phyloP scores from a whole-genome alignment of 2,797 vertebrate genomes.

The Thripadectes ignobilis region DNA sequence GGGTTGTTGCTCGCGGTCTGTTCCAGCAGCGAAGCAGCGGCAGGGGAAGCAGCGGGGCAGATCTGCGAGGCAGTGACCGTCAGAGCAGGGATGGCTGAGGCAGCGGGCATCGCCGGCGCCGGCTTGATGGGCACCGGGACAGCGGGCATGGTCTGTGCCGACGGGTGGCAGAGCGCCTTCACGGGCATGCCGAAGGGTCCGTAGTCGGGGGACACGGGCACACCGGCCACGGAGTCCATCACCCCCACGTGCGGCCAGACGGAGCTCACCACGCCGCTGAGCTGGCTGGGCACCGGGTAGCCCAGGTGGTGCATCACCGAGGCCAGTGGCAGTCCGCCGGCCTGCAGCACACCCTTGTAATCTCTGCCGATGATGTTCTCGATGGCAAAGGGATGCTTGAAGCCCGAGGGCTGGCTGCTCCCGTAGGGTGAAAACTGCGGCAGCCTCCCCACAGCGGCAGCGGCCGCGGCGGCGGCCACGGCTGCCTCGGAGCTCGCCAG shows the following conservation, averaged over 20 bases:
- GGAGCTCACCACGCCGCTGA: conserved; percentile 90
- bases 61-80: conserved; percentile 76
- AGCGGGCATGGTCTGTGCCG: conserved; percentile 86
- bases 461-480: conserved; percentile 55
- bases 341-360: conserved; percentile 91
- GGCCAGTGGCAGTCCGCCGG: conserved; percentile 89
- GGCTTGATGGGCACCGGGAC: conserved; percentile 95
- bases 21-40: conserved; percentile 78
- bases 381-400: conserved; percentile 96
- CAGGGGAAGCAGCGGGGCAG: conserved; percentile 74
- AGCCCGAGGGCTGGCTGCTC: conserved; percentile 83
- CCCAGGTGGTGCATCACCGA: conserved; percentile 98
- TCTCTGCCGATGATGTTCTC: conserved; percentile 96
- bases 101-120: conserved; percentile 82
- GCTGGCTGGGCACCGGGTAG: conserved; percentile 89
- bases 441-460: conserved; percentile 81
- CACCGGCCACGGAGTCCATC: conserved; percentile 85
- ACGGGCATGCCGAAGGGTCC: conserved; percentile 89
- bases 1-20: conserved; percentile 72
- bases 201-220: conserved; percentile 87
- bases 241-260: conserved; percentile 96
- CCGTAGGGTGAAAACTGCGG: conserved; percentile 90
- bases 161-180: conserved; percentile 90
- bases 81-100: conserved; percentile 79
- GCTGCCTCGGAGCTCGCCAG: conserved; percentile 80